A percentile compares a stretch with the other conserved stretches of the same genome.
Conservation (phyloP, 2,797 vertebrate genomes). For the Oophaga sylvatica region DNA sequence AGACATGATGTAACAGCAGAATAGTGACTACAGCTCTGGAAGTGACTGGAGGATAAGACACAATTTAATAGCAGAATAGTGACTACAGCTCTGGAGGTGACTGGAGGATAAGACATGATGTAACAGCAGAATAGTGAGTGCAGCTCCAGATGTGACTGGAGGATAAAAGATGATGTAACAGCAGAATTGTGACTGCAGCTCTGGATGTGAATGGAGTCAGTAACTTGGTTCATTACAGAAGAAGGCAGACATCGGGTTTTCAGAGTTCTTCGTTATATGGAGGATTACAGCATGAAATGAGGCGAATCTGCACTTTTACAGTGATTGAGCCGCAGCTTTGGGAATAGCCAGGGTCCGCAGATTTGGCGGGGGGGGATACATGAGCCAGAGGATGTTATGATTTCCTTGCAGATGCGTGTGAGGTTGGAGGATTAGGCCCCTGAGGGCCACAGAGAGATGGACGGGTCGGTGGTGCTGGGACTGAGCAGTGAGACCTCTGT, state of each 20-base stretch:
- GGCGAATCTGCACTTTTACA: not conserved
- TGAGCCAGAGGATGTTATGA: not conserved
- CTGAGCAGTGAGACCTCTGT: no score
- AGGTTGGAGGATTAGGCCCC: slow-evolving; percentile 8
- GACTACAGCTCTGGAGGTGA: no score
- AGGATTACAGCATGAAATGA: not conserved
- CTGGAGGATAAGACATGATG: no score
- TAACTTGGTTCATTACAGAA: not conserved
- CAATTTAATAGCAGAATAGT: not conserved
- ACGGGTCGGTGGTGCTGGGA: not conserved
- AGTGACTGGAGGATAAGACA: not conserved
- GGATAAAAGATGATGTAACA: not conserved
- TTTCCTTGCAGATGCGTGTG: slow-evolving; percentile 14
- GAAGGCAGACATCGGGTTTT: not conserved
- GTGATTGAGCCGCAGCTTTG: not conserved
- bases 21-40: not conserved
- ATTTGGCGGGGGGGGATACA: not conserved
- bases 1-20: no score
- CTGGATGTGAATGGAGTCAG: not conserved
- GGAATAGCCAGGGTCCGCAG: not conserved
- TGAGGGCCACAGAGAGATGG: not conserved
- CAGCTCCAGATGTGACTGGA: not conserved
- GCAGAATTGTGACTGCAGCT: not conserved
- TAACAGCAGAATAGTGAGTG: not conserved
- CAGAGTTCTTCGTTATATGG: not conserved